Evolutionary conservation across 53 echinoderm and acorn worm species (phyloP), one percentile per base, ranked within the genome.

Genomic region (Luidia sarsii): DNA sequence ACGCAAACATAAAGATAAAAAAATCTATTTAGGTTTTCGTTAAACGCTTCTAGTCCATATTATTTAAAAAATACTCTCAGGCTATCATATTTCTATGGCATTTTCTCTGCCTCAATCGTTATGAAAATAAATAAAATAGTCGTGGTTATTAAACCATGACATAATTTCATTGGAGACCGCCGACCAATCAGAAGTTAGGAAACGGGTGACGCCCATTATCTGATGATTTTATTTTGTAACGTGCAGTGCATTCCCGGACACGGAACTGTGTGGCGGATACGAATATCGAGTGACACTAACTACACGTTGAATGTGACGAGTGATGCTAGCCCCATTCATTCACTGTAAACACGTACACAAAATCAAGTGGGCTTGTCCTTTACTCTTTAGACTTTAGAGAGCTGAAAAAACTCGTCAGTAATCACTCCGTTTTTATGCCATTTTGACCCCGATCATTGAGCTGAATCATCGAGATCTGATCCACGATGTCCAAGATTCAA

Each of bases 401-500:
- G n/a, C n/a, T n/a, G n/a, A n/a, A n/a, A n/a, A n/a, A n/a, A n/a
- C n/a, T n/a, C n/a, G n/a, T n/a, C n/a, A n/a, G n/a, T n/a, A n/a
- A n/a, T n/a, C n/a, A n/a, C 21, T 18, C 52, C 10, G 1, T 65
- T 65, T 22, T 36, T 39, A 35, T 52, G 7, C 3, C 18, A 9
- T 19, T 19, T 34, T 33, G 34, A 38, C 6, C 6, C 4, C 1
- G 28, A 57, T 4, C 23, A 61, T 8, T 63, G 7, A 4, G 19
- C 32, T 63, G 33, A 19, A 63, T n/a, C 19, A 35, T 36, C 23
- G 37, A 15, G 38, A 24, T 5, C 25, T 36, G 27, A 11, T 3
- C 39, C 72, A 81, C 20, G 66, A 81, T 81, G 81, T 81, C 81
- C 36, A 81, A 20, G 37, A 81, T 81, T 50, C 48, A 24, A 81